Evolutionary conservation across 2,113 vertebrate species (phyloP).

Genomic region (Mionectes macconnelli): DNA sequence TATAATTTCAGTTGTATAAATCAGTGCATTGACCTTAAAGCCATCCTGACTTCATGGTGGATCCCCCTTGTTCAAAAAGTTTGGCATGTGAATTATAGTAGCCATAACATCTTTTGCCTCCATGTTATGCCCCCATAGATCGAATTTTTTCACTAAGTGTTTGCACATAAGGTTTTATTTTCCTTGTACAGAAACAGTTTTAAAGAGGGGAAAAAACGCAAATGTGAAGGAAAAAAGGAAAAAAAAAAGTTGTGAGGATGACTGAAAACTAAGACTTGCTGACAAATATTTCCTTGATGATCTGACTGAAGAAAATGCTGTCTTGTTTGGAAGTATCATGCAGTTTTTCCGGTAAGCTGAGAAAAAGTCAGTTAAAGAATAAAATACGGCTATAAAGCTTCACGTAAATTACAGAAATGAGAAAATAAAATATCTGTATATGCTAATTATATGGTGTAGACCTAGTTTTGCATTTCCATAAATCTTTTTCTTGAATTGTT

Average conservation of each 20-base stretch:
- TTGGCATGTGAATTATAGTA: constrained; percentile 39
- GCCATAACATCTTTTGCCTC: background rate
- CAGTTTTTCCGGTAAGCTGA: background rate
- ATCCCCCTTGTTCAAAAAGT: constrained; percentile 2
- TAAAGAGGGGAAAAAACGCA: background rate
- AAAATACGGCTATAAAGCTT: background rate
- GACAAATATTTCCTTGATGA: background rate
- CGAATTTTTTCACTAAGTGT: background rate
- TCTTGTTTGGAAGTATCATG: background rate
- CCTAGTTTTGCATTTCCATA: constrained; percentile 14
- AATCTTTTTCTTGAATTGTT: background rate
- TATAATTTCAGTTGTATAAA: constrained; percentile 53
- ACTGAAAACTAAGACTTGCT: background rate
- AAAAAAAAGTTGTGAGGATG: background rate
- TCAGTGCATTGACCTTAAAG: constrained; percentile 41
- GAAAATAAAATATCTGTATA: constrained; percentile 15
- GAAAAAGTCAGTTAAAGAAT: background rate
- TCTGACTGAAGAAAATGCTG: background rate
- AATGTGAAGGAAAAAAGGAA: background rate
- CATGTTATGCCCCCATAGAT: background rate
- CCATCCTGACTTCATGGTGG: constrained; percentile 18
- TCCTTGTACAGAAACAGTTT: background rate
- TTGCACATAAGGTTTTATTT: background rate
- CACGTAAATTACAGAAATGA: background rate
- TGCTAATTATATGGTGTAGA: constrained; percentile 19